phyloP scores from a whole-genome alignment of 2,888 invertebrate genomes.

The Brenthis daphne region DNA sequence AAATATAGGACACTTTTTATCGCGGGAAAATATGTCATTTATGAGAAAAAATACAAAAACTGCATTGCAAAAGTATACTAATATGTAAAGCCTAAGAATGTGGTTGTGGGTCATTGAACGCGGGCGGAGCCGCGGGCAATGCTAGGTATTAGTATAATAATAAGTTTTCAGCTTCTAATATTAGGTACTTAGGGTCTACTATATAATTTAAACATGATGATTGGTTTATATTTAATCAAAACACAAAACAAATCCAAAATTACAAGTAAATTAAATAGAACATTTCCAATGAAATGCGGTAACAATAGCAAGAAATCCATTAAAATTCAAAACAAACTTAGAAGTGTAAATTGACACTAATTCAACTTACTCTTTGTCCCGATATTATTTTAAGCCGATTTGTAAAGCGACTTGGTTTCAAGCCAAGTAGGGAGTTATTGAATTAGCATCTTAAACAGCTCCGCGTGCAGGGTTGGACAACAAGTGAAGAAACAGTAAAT shows the following conservation, averaged over 20 bases:
- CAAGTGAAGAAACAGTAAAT: not conserved
- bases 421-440: constrained; percentile 23
- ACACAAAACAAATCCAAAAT: not conserved
- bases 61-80: no score
- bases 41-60: no score
- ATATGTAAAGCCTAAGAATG: no score
- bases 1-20: no score
- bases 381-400: constrained; percentile 27
- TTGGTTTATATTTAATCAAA: no score
- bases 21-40: no score
- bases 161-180: no score
- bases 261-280: not conserved
- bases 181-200: no score
- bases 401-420: constrained; percentile 23
- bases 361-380: constrained; percentile 18
- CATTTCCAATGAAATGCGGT: constrained; percentile 1
- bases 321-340: constrained; percentile 26
- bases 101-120: no score
- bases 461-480: not conserved
- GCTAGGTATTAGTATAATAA: no score
- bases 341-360: constrained; percentile 29
- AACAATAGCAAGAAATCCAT: constrained; percentile 16
- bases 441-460: constrained; percentile 24
- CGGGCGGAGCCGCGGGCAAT: no score
- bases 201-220: no score